Evolutionary conservation across 2,888 invertebrate species (phyloP).

Genomic region (Sepiola atlantica): DNA sequence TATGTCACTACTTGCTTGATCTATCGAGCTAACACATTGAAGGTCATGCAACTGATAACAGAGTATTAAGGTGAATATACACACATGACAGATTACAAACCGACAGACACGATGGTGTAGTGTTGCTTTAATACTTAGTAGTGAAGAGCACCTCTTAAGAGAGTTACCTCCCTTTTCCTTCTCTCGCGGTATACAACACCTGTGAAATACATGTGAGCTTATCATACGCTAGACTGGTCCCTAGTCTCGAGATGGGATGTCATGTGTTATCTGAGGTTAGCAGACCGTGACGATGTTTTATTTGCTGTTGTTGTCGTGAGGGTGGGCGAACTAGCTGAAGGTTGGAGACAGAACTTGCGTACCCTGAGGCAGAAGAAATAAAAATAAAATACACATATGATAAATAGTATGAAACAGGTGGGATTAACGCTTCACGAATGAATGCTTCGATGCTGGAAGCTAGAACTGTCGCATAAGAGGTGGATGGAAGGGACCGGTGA

Average conservation of each 20-base stretch:
- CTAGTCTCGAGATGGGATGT: background rate
- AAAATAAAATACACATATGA: background rate
- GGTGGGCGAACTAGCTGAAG: background rate
- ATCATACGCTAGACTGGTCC: background rate
- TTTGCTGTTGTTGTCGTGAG: background rate
- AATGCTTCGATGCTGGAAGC: background rate
- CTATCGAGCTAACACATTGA: background rate
- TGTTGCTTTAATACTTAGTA: background rate
- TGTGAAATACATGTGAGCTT: background rate
- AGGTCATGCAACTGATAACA: background rate
- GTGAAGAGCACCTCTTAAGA: background rate
- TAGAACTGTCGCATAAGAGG: background rate
- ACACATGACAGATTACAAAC: background rate
- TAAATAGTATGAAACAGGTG: slow-evolving; percentile 19
- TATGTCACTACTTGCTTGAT: background rate
- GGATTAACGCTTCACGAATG: background rate
- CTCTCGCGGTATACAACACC: background rate
- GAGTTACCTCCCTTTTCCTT: background rate
- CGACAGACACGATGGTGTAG: no score
- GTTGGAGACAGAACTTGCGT: background rate
- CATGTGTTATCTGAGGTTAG: background rate
- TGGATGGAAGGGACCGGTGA: background rate
- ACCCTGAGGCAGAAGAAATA: background rate
- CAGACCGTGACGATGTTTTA: background rate
- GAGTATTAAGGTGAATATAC: background rate